phyloP scores from a whole-genome alignment of 2,797 vertebrate genomes.

The Austrolebias charrua region DNA sequence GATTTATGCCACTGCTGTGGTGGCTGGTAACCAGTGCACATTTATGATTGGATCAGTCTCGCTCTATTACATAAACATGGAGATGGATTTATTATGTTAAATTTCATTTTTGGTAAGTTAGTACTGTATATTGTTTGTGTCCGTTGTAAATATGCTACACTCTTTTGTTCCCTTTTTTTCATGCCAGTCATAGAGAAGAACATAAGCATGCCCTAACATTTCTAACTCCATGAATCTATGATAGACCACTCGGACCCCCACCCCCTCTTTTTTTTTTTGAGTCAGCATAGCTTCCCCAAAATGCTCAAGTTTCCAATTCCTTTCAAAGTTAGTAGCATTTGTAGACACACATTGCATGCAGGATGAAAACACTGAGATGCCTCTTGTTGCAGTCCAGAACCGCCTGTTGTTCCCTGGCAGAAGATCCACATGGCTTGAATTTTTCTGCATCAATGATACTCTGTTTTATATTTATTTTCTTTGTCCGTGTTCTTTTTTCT shows the following conservation, averaged over 20 bases:
- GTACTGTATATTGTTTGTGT: constrained; percentile 10
- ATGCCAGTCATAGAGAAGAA: constrained; percentile 25
- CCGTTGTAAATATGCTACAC: constrained; percentile 27
- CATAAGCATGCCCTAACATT: constrained; percentile 39
- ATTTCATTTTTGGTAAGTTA: constrained; percentile 29
- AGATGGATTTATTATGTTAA: constrained; percentile 36
- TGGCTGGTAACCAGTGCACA: constrained; percentile 58
- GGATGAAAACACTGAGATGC: constrained; percentile 49
- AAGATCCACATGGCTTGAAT: constrained; percentile 68
- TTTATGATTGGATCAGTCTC: constrained; percentile 56
- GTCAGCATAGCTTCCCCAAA: constrained; percentile 55
- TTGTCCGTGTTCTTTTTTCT: constrained; percentile 34
- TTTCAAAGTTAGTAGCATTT: constrained; percentile 57
- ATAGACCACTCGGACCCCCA: constrained; percentile 63
- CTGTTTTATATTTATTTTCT: constrained; percentile 69
- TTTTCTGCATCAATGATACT: constrained; percentile 55
- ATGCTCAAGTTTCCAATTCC: constrained; percentile 51
- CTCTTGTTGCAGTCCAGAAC: constrained; percentile 43
- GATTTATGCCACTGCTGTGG: constrained; percentile 73
- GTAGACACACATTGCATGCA: constrained; percentile 59
- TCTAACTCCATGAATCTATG: constrained; percentile 49
- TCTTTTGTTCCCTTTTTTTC: constrained; percentile 30
- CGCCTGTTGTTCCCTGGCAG: constrained; percentile 65
- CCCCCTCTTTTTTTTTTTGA: constrained; percentile 37
- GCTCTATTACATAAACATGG: constrained; percentile 42